phyloP scores from a whole-genome alignment of 2,113 vertebrate genomes.

The Eudyptes chrysolophus region DNA sequence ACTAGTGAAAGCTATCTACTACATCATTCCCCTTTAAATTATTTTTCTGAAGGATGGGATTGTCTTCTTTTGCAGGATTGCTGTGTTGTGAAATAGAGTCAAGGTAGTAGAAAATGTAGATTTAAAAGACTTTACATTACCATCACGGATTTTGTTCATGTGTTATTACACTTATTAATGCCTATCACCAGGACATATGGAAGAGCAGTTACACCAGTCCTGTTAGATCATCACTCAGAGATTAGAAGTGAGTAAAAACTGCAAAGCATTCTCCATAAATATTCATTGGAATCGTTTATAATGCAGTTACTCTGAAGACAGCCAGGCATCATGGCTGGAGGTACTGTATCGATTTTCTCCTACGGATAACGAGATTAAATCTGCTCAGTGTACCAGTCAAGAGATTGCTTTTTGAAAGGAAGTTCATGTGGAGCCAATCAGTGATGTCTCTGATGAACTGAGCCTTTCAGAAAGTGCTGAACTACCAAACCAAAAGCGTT shows the following conservation, averaged over 20 bases:
- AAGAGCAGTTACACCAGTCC: neutral
- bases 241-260: slow-evolving; percentile 44
- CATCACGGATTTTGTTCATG: neutral
- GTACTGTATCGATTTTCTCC: slow-evolving; percentile 38
- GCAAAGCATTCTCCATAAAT: slow-evolving; percentile 35
- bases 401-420: slow-evolving; percentile 24
- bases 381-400: neutral
- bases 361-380: slow-evolving; percentile 23
- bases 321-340: slow-evolving; percentile 18
- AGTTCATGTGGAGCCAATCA: slow-evolving; percentile 24
- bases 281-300: slow-evolving; percentile 8
- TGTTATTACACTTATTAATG: neutral
- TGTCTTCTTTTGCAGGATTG: neutral
- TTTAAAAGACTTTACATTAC: neutral
- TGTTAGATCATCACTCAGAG: slow-evolving; percentile 25
- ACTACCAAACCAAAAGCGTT: neutral
- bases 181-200: slow-evolving; percentile 40
- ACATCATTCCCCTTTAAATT: neutral
- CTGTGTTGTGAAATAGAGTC: neutral
- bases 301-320: slow-evolving; percentile 6
- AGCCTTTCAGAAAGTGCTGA: slow-evolving; percentile 27
- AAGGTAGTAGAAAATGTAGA: neutral
- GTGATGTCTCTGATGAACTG: neutral
- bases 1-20: neutral
- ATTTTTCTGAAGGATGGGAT: neutral